Evolutionary conservation across 2,888 invertebrate species (phyloP).

Genomic region (Chaitophorus viminalis): DNA sequence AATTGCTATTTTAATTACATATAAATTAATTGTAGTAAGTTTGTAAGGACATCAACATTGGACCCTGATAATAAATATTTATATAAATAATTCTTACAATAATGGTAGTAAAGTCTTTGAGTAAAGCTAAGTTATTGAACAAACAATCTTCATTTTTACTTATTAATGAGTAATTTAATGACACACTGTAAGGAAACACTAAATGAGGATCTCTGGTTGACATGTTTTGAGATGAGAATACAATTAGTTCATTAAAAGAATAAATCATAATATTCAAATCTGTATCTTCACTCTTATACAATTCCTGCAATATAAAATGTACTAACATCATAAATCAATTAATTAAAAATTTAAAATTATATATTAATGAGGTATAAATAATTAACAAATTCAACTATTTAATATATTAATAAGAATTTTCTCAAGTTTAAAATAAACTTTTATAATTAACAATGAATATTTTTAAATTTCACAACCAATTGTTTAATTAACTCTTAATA

Average conservation of each 20-base stretch:
- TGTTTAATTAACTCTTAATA: neutral
- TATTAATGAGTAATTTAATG: constrained; percentile 18
- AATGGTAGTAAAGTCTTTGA: neutral
- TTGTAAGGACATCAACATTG: too few relatives aligned
- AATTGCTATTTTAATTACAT: too few relatives aligned
- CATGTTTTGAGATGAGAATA: neutral
- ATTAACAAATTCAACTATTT: too few relatives aligned
- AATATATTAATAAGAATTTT: too few relatives aligned
- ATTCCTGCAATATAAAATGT: neutral
- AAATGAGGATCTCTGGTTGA: neutral
- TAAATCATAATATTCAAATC: neutral
- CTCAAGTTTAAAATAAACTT: too few relatives aligned
- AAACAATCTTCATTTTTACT: constrained; percentile 31
- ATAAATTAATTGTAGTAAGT: too few relatives aligned
- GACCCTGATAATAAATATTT: too few relatives aligned
- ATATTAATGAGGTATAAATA: neutral
- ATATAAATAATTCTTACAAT: neutral
- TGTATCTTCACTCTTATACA: neutral
- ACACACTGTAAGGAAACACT: constrained; percentile 20
- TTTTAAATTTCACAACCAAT: too few relatives aligned
- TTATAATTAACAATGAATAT: too few relatives aligned
- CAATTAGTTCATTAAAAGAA: constrained; percentile 1
- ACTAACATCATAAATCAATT: neutral
- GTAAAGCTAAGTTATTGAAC: constrained; percentile 17
- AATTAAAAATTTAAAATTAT: too few relatives aligned